These are phyloP conservation scores for Hydractinia symbiolongicarpus DNA, from an alignment of 30 jellyfish, hydroid and myxozoan genomes.

Conservation along the genomic window DNA sequence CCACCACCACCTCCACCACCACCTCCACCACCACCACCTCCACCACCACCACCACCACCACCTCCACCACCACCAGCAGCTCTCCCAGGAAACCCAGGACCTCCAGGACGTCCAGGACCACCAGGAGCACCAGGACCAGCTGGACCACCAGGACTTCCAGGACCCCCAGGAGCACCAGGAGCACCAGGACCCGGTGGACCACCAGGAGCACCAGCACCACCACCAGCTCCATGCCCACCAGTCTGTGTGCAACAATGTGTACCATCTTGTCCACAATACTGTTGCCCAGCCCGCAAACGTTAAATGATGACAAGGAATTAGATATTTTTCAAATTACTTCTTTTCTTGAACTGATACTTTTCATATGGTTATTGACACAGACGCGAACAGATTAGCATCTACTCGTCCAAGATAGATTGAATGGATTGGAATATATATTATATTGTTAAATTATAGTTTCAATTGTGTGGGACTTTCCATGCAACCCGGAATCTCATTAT, in stretches of 20 bases:
- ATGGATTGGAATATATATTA: slow-evolving; percentile 2
- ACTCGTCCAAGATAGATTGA: slow-evolving; percentile 3
- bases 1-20: slow-evolving; percentile 94
- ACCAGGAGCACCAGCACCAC: slow-evolving; percentile 93
- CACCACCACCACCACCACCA: slow-evolving; percentile 98
- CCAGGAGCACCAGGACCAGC: slow-evolving; percentile 99
- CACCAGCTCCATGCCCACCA: slow-evolving; percentile 99
- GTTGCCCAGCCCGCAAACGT: slow-evolving; percentile 67
- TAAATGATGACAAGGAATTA: slow-evolving; percentile 1
- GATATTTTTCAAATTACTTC: slow-evolving; percentile 11
- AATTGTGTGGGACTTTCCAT: neutral
- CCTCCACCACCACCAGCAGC: slow-evolving; percentile 97
- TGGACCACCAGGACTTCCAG: slow-evolving; percentile 99
- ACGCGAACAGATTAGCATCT: neutral
- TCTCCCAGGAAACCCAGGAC: slow-evolving; percentile 97
- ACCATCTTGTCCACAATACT: slow-evolving; percentile 90
- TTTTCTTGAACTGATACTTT: neutral
- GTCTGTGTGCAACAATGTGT: slow-evolving; percentile 76
- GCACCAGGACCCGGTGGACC: slow-evolving; percentile 89
- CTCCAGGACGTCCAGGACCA: slow-evolving; percentile 99
- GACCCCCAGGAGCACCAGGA: slow-evolving; percentile 99
- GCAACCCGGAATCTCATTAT: neutral
- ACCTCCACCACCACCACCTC: slow-evolving; percentile 86
- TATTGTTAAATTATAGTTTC: neutral
- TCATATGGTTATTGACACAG: slow-evolving; percentile 15